Base-by-base conservation (phyloP, 2,113 vertebrate genomes). In the Pyxicephalus adspersus region DNA sequence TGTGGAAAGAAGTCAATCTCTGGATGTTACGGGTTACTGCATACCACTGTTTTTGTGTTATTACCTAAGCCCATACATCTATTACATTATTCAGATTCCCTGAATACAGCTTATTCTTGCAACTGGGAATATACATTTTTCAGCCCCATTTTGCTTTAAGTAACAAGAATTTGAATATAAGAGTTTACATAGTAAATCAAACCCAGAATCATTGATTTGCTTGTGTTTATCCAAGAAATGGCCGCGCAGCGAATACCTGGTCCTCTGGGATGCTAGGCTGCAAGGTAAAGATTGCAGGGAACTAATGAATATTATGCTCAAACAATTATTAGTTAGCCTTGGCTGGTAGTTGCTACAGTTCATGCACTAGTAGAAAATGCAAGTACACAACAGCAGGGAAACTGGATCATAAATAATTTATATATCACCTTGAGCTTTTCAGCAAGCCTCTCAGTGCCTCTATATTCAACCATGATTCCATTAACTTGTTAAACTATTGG, bases 321-420 rank as follows among this genome's bases (percentile, higher is more conserved):
- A 23, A 38, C 76, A 67, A 57, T 78, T 78, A 78, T 55, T 29
- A 16, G 54, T 78, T 78, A 58, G 51, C 50, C 31, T 55, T 78
- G 51, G 15, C 65, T 65, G 64, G 7, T 78, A 67, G 64, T 78
- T 67, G 22, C 34, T 78, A 67, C 76, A 78, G 28, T 68, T 57
- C 65, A 77, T 55, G 76, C 76, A 66, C 50, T 54, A 66, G 25
- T 66, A 45, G 45, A 65, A 77, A 54, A 23, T 77, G 50, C 45
- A 51, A 57, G 25, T 18, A 66, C 61, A 31, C 76, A 77, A 67
- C 76, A 78, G 64, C 76, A 78, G 58, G 64, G 54, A 67, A 78
- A 78, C 54, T 74, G 64, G 25, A 34, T 67, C 29, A 67, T 78
- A 25, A 67, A 78, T 78, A 78, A 78, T 68, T 78, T 57, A 78